Conservation (phyloP, 2,888 invertebrate species). For the Amblyteles armatorius region DNA sequence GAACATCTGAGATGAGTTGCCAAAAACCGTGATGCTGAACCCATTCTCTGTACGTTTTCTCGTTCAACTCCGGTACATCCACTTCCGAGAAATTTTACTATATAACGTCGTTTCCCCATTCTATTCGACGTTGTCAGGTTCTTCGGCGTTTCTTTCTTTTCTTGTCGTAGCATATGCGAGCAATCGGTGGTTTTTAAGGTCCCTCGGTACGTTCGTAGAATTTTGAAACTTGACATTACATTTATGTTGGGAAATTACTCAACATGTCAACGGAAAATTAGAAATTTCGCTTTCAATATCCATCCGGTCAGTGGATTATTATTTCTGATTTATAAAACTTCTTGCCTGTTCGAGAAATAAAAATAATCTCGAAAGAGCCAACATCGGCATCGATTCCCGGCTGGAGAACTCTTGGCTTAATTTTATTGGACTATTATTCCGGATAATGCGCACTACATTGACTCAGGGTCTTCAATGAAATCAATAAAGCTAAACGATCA, state of each 20-base stretch:
- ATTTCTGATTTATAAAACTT: no score
- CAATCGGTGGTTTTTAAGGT: no score
- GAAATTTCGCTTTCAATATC: no score
- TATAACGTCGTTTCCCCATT: constrained; percentile 33
- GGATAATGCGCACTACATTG: no score
- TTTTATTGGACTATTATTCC: no score
- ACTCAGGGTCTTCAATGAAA: constrained; percentile 18
- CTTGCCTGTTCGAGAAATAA: no score
- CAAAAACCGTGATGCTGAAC: neutral
- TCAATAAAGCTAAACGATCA: constrained; percentile 31
- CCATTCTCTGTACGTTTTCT: neutral
- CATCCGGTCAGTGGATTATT: no score
- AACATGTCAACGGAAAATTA: no score
- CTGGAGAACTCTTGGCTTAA: neutral
- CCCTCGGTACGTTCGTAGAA: neutral
- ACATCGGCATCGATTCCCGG: neutral
- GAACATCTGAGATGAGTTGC: neutral
- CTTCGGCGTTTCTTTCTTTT: constrained; percentile 1
- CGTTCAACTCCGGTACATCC: neutral
- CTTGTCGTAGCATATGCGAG: constrained; percentile 24
- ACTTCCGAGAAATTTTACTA: neutral
- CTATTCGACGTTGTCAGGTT: constrained; percentile 42
- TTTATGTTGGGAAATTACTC: no score
- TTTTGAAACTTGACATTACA: no score
- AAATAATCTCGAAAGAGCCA: no score